Conservation (phyloP, 2,888 invertebrate genomes). For the Chelonus formosanus region DNA sequence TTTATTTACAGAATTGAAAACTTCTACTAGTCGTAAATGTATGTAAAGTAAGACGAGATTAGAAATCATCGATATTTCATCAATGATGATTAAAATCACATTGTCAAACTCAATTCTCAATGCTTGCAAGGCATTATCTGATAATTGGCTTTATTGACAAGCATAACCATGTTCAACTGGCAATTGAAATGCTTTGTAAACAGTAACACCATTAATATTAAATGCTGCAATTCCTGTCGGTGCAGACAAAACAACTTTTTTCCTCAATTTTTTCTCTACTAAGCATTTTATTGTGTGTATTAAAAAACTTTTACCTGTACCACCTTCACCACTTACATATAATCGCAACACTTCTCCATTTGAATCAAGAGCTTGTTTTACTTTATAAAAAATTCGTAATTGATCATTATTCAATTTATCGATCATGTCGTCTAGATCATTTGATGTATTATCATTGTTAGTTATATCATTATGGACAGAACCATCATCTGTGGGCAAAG, state of each 20-base stretch:
- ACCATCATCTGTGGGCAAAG: constrained; percentile 10
- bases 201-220: constrained; percentile 26
- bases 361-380: too few relatives aligned
- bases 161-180: constrained; percentile 30
- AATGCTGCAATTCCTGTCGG: constrained; percentile 34
- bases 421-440: too few relatives aligned
- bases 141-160: constrained; percentile 26
- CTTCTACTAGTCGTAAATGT: constrained; percentile 18
- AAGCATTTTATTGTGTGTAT: constrained; percentile 19
- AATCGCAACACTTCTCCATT: too few relatives aligned
- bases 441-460: too few relatives aligned
- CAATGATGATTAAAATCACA: constrained; percentile 31
- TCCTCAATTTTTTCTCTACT: constrained; percentile 8
- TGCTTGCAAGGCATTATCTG: constrained; percentile 29
- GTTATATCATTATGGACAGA: too few relatives aligned
- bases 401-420: too few relatives aligned
- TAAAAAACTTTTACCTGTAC: too few relatives aligned
- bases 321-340: constrained; percentile 26
- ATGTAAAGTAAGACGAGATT: constrained; percentile 31
- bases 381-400: too few relatives aligned
- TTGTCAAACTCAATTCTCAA: constrained; percentile 17
- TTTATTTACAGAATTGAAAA: constrained; percentile 17
- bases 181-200: constrained; percentile 28
- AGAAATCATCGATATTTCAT: constrained; percentile 32
- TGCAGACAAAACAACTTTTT: constrained; percentile 19